Base-by-base conservation (phyloP, 37 sponge, comb jelly and placozoan genomes). In the Tethya wilhelma region DNA sequence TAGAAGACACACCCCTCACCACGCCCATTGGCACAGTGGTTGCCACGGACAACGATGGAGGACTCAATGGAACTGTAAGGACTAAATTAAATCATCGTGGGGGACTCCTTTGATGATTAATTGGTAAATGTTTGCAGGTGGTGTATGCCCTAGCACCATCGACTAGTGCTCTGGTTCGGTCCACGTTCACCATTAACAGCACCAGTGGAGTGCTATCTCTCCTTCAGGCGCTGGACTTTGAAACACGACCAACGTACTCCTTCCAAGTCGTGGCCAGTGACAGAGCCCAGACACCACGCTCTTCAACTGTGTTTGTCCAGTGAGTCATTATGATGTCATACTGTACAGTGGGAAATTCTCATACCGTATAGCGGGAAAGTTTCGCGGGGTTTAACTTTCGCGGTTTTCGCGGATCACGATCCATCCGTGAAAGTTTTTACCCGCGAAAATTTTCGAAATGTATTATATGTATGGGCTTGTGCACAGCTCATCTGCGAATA, bases 21-120 rank as follows among this genome's bases (percentile, higher is more conserved):
- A 56, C 69, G 2, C 28, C 70, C 20, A 75, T 87, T 23, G 76
- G 81, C 11, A 74, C 77, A n/a, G 63, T 87, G 42, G 63, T 81
- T 17, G 88, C 88, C 44, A 81, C 76, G 11, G 88, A 87, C 38
- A 66, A 0, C 0, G 88, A 87, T 66, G 76, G 76, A 36, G 77
- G 69, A 39, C 4, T 12, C 38, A 75, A 67, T 69, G 85, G 85
- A 75, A 75, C 44, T 29, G 76, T 84, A 29, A 78, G 79, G 1
- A 30, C 17, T 67, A 36, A 23, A 67, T 14, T 36, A 37, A n/a
- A 7, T 12, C 22, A 12, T 67, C 39, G 11, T 38, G 39, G 29
- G 6, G 9, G 40, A 70, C 46, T 70, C 12, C 19, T 30, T 31
- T 31, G 67, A 20, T 67, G 37, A 31, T 34, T 37, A 4, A 36